A percentile compares a stretch with the other conserved stretches of the same genome.
phyloP scores from a whole-genome alignment of 1,140 invertebrate genomes.

The Papilio dardanus region DNA sequence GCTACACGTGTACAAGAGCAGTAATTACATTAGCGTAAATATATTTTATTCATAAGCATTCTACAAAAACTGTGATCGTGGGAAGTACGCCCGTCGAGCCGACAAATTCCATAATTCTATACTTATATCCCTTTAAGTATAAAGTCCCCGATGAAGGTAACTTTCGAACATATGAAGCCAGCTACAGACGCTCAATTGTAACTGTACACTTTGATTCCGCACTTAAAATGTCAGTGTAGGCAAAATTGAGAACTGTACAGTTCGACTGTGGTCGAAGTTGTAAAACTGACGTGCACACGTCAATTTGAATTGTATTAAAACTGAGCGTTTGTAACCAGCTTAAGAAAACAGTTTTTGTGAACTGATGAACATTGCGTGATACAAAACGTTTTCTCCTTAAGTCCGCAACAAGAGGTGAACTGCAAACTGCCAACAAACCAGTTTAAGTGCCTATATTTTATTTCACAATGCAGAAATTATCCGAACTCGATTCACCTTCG shows the following conservation, averaged over 20 bases:
- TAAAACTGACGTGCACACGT: too few relatives aligned
- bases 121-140: background rate
- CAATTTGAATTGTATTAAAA: too few relatives aligned
- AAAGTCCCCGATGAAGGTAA: background rate
- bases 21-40: background rate
- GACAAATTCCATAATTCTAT: background rate
- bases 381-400: conserved; percentile 22
- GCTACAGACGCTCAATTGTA: too few relatives aligned
- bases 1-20: background rate
- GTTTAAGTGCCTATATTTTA: conserved; percentile 30
- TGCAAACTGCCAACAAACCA: conserved; percentile 6
- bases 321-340: too few relatives aligned
- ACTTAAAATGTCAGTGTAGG: too few relatives aligned
- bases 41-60: background rate
- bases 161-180: background rate
- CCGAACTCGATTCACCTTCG: conserved; percentile 33
- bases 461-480: conserved; percentile 32
- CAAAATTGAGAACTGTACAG: too few relatives aligned
- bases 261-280: too few relatives aligned
- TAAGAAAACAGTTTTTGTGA: background rate
- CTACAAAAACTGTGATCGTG: background rate
- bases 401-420: background rate
- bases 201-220: too few relatives aligned
- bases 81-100: background rate
- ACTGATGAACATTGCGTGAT: background rate